Conservation (phyloP, 1,140 invertebrate species). For the Neotoxoptera formosana region DNA sequence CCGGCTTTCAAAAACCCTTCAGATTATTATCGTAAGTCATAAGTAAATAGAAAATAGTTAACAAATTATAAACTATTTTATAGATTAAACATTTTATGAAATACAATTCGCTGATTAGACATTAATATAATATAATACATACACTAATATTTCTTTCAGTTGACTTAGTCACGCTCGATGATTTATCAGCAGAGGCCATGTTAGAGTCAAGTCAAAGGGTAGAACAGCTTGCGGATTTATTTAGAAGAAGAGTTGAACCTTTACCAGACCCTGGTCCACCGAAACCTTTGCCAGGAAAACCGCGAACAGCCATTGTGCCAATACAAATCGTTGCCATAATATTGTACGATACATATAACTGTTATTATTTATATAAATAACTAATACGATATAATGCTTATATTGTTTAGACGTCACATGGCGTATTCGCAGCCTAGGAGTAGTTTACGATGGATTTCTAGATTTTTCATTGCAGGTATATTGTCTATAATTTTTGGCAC, state of each 20-base stretch:
- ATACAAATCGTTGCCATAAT: slow-evolving; percentile 75
- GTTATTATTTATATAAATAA: not conserved
- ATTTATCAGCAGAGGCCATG: slow-evolving; percentile 91
- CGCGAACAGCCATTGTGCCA: slow-evolving; percentile 69
- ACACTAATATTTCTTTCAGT: slow-evolving; percentile 69
- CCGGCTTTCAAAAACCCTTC: slow-evolving; percentile 96
- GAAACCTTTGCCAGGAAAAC: slow-evolving; percentile 73
- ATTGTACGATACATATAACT: slow-evolving; percentile 67
- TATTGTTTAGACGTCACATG: slow-evolving; percentile 69
- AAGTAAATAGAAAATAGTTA: not conserved
- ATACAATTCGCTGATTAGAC: not conserved
- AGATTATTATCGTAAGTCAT: slow-evolving; percentile 89
- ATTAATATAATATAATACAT: not conserved
- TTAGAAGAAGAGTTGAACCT: slow-evolving; percentile 71
- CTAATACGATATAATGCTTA: not conserved
- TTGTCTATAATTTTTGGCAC: slow-evolving; percentile 85
- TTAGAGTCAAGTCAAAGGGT: slow-evolving; percentile 92
- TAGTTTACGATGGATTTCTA: slow-evolving; percentile 77
- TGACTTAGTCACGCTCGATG: slow-evolving; percentile 91
- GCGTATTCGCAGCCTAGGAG: slow-evolving; percentile 90
- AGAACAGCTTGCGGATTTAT: slow-evolving; percentile 86
- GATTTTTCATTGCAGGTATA: slow-evolving; percentile 78
- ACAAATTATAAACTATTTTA: not conserved
- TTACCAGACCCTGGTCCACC: slow-evolving; percentile 81
- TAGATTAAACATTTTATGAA: not conserved